phyloP scores from a whole-genome alignment of 2,113 vertebrate species.

The human region GRCh38 chr3:7742501-7743000 shows the following conservation, averaged over 20 bases:
- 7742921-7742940: neutral
- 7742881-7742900: neutral
- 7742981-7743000: neutral
- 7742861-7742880: neutral
- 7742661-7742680: too few species aligned
- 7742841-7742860: neutral
- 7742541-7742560: neutral
- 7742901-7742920: neutral
- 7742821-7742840: neutral
- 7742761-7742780: neutral
- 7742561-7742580: neutral
- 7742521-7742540: neutral
- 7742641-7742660: neutral
- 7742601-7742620: accelerated
- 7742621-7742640: accelerated
- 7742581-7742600: too few species aligned
- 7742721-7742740: neutral
- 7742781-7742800: neutral
- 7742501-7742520: neutral
- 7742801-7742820: neutral
- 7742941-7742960: neutral
- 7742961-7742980: neutral
- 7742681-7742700: neutral
- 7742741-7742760: neutral
- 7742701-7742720: neutral